Conservation (phyloP, 2,888 invertebrate genomes). For the Crossocerus cetratus region DNA sequence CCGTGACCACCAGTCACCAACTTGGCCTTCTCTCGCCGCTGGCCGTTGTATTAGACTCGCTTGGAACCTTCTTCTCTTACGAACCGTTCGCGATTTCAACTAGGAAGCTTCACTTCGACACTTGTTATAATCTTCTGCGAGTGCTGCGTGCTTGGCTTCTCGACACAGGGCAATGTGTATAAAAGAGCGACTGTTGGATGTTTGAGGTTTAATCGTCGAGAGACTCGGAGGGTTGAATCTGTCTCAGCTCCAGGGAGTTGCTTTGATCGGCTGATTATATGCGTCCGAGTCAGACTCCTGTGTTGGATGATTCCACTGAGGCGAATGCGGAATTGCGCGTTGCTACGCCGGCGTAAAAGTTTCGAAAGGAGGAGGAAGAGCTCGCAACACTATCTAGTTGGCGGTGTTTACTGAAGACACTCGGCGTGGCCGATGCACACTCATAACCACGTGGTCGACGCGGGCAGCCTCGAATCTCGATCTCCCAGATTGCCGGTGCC, state of each 20-base stretch:
- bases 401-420: constrained; percentile 31
- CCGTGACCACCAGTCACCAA: constrained; percentile 19
- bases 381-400: neutral
- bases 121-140: no score
- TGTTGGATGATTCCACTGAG: no score
- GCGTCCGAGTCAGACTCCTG: no score
- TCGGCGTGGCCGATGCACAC: constrained; percentile 47
- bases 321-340: no score
- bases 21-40: neutral
- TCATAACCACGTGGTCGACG: constrained; percentile 62
- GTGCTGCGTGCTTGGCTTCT: no score
- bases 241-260: no score
- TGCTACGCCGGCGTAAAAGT: neutral
- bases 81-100: neutral
- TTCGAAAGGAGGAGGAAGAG: neutral
- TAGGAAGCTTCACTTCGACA: no score
- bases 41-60: neutral
- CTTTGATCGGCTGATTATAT: no score
- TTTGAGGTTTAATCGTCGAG: no score
- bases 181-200: no score
- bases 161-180: no score
- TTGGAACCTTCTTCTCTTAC: neutral
- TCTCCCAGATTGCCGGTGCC: constrained; percentile 21
- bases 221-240: no score
- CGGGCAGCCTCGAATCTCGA: constrained; percentile 32